Conservation (phyloP, 2,888 invertebrate species). For the Drymonia ruficornis region DNA sequence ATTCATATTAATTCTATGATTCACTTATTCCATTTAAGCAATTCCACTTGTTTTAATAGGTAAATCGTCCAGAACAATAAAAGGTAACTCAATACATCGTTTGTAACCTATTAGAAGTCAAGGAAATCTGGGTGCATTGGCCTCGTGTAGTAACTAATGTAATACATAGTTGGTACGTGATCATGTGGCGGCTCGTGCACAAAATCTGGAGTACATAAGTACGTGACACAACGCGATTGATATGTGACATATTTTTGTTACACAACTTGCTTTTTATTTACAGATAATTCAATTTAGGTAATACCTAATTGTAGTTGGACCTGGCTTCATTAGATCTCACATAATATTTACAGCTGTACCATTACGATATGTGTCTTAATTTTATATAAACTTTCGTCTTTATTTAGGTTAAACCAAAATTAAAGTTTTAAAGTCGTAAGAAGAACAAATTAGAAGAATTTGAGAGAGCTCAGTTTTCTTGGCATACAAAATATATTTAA, state of each 20-base stretch:
- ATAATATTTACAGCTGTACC: too few relatives aligned
- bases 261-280: not conserved
- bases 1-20: too few relatives aligned
- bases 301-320: too few relatives aligned
- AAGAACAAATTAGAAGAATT: too few relatives aligned
- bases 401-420: too few relatives aligned
- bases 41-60: not conserved
- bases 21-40: too few relatives aligned
- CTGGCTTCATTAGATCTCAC: too few relatives aligned
- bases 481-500: too few relatives aligned
- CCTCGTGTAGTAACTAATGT: constrained; percentile 17
- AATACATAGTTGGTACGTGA: constrained; percentile 11
- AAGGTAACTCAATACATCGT: constrained; percentile 6
- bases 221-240: constrained; percentile 2
- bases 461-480: too few relatives aligned
- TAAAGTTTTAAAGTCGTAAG: too few relatives aligned
- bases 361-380: too few relatives aligned
- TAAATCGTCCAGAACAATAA: constrained; percentile 5
- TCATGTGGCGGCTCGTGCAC: not conserved
- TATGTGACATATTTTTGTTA: not conserved
- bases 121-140: constrained; percentile 24
- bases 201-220: not conserved
- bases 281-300: not conserved
- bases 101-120: constrained; percentile 13
- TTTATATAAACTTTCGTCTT: too few relatives aligned